Evolutionary conservation across 2,113 vertebrate species (phyloP).

Genomic region (human (Homo sapiens)): GRCh38 chr13:102866501-102867000

Average conservation of each 20-base stretch:
- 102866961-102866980: neutral
- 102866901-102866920: neutral
- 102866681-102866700: conserved; percentile 95
- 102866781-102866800: conserved; percentile 97
- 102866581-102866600: neutral
- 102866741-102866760: conserved; percentile 99
- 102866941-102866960: neutral
- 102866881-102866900: neutral
- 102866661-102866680: conserved; percentile 95
- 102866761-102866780: conserved; percentile 96
- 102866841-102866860: conserved; percentile 87
- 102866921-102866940: neutral
- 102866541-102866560: too few species aligned
- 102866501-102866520: neutral
- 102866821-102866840: conserved; percentile 93
- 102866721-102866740: conserved; percentile 96
- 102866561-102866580: neutral
- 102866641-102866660: conserved; percentile 95
- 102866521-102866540: conserved; percentile 83
- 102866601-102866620: neutral
- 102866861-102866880: neutral
- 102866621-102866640: conserved; percentile 89
- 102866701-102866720: conserved; percentile 94
- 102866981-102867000: neutral
- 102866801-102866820: conserved; percentile 95